phyloP scores from a whole-genome alignment of 92 coral and sea anemone genomes.

The Epizoanthus ramosus region DNA sequence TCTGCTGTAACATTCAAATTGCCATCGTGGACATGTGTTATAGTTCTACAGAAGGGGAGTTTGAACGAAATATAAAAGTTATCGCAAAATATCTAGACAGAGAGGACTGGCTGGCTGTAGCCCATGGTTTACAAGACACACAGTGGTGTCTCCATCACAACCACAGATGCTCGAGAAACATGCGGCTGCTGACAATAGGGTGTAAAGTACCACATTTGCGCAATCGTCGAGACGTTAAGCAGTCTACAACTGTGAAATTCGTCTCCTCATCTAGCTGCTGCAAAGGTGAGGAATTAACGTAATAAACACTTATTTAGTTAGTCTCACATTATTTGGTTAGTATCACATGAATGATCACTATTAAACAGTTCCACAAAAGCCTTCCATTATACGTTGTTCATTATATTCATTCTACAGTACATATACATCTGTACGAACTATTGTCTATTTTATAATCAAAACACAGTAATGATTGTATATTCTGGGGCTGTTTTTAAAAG shows the following conservation, averaged over 20 bases:
- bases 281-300: conserved; percentile 16
- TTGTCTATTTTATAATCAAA: not conserved
- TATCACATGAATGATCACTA: not conserved
- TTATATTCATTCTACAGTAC: not conserved
- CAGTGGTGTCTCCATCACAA: conserved; percentile 34
- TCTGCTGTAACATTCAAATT: conserved; percentile 22
- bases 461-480: not conserved
- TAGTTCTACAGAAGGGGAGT: conserved; percentile 6
- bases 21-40: conserved; percentile 29
- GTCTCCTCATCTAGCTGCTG: not conserved
- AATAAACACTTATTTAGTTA: not conserved
- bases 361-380: not conserved
- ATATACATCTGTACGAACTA: not conserved
- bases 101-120: conserved; percentile 14
- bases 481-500: not conserved
- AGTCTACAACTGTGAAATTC: conserved; percentile 4
- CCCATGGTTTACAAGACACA: not conserved
- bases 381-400: too few relatives aligned
- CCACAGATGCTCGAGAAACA: conserved; percentile 26
- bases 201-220: not conserved
- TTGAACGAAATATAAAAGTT: not conserved
- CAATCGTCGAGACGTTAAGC: conserved; percentile 24
- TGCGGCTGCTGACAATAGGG: conserved; percentile 1
- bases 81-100: not conserved
- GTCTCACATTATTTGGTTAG: not conserved